A percentile compares a stretch with the other conserved stretches of the same genome.
Conservation (phyloP, 2,797 vertebrate species). For the Hapalemur alaotrensis region DNA sequence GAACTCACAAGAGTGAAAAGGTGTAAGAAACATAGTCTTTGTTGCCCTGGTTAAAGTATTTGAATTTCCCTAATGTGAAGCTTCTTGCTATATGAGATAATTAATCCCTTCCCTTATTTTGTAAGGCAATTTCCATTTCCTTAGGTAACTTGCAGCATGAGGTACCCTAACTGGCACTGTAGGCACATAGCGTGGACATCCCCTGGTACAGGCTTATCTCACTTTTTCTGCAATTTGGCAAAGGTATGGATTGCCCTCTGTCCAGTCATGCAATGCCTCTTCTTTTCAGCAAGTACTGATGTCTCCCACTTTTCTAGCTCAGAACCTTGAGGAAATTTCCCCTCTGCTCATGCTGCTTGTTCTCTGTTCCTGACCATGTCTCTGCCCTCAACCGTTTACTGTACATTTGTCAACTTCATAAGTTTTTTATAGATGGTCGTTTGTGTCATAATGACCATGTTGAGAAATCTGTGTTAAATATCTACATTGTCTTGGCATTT, state of each 20-base stretch:
- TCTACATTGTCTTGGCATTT: neutral
- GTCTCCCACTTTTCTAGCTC: neutral
- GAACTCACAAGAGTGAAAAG: neutral
- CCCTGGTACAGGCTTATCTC: neutral
- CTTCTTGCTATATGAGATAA: neutral
- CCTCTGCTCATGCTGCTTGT: neutral
- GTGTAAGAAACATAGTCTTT: neutral
- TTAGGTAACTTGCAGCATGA: neutral
- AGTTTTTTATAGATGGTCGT: neutral
- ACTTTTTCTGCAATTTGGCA: neutral
- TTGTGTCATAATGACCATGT: neutral
- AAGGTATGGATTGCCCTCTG: neutral
- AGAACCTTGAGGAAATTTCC: neutral
- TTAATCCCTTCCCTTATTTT: neutral
- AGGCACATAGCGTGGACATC: neutral
- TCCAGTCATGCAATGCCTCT: neutral
- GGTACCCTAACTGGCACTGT: neutral
- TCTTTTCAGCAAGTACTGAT: neutral
- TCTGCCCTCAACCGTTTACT: neutral
- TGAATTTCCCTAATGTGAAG: neutral
- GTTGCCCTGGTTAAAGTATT: neutral
- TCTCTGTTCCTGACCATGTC: neutral
- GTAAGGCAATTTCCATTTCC: neutral
- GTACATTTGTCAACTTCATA: neutral
- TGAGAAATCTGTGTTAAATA: neutral